A percentile compares a stretch with the other conserved stretches of the same genome.
Evolutionary conservation across 2,888 invertebrate genomes (phyloP).

Genomic region (Xestia ashworthii): DNA sequence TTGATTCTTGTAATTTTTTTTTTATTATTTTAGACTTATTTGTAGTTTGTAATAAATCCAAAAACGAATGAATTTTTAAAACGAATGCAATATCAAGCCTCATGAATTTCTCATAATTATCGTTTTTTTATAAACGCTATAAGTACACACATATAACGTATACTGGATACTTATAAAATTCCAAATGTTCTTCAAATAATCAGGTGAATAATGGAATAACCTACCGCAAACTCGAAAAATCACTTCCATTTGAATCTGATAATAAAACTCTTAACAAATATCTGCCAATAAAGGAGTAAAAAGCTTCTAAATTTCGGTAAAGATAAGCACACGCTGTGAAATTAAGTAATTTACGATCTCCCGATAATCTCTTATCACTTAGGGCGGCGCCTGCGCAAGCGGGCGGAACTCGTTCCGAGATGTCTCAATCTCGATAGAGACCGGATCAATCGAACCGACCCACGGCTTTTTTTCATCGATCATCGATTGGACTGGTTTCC

Average conservation of each 20-base stretch:
- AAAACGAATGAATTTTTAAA: neutral
- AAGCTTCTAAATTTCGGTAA: conserved; percentile 45
- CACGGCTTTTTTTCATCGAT: conserved; percentile 85
- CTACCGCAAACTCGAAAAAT: neutral
- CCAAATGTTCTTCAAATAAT: neutral
- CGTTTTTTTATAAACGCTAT: neutral
- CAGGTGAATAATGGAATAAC: neutral
- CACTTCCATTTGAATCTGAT: neutral
- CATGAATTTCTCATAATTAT: neutral
- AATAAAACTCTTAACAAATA: conserved; percentile 25
- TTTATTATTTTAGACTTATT: neutral
- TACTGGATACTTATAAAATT: neutral
- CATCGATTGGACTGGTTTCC: conserved; percentile 85
- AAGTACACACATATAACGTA: neutral
- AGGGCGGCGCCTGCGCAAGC: conserved; percentile 73
- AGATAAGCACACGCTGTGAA: conserved; percentile 47
- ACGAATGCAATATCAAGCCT: neutral
- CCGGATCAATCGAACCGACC: conserved; percentile 88
- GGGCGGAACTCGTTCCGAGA: conserved; percentile 86
- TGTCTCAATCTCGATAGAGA: conserved; percentile 88
- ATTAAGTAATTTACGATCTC: conserved; percentile 62
- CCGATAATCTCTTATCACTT: conserved; percentile 69
- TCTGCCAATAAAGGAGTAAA: conserved; percentile 40
- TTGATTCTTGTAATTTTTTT: neutral
- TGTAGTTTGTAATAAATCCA: neutral